A percentile compares a stretch with the other conserved stretches of the same genome.
These are phyloP conservation scores for Buceros bicornis DNA, from an alignment of 2,797 vertebrate genomes.

Conservation along the genomic window DNA sequence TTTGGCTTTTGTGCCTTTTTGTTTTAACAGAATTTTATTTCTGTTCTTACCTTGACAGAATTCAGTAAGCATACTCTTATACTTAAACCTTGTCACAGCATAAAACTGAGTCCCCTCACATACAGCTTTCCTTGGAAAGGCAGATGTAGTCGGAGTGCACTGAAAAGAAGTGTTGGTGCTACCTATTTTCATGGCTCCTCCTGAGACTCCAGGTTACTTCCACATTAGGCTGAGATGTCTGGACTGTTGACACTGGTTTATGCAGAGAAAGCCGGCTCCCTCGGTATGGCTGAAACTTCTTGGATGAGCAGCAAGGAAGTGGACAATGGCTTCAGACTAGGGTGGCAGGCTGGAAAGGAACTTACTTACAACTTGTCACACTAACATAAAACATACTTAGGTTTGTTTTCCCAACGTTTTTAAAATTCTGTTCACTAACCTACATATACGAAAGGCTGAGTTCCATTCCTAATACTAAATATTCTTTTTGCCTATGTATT, in stretches of 20 bases:
- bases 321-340: not conserved
- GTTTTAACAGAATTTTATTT: not conserved
- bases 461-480: conserved; percentile 6
- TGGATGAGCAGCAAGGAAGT: not conserved
- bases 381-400: not conserved
- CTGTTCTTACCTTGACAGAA: not conserved
- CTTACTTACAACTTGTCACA: not conserved
- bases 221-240: not conserved
- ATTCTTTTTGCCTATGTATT: not conserved
- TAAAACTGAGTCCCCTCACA: not conserved
- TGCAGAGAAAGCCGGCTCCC: not conserved
- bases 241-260: not conserved
- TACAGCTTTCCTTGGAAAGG: not conserved
- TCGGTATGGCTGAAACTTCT: not conserved
- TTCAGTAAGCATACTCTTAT: not conserved
- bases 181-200: not conserved
- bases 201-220: not conserved
- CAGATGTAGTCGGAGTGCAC: not conserved
- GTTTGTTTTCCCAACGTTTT: not conserved
- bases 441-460: conserved; percentile 10
- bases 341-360: not conserved
- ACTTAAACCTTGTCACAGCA: not conserved
- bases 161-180: not conserved
- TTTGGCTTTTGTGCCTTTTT: not conserved
- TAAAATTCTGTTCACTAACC: conserved; percentile 11